Evolutionary conservation across 2,888 invertebrate genomes (phyloP), one percentile per base, ranked within the genome.

Genomic region (Megaustenia siamemsis): DNA sequence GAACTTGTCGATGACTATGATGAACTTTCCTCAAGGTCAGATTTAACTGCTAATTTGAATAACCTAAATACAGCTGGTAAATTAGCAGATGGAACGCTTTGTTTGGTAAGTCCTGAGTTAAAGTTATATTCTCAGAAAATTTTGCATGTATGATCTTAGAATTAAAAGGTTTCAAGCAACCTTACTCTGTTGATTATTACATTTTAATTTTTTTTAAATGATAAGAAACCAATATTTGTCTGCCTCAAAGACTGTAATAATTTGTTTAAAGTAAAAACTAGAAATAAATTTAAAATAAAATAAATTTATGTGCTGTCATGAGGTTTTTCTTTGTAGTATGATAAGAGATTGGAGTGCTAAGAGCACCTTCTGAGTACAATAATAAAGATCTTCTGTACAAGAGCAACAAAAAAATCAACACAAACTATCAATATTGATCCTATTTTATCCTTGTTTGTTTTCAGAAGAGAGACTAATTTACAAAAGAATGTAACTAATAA

Each of bases 21-120:
- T 49, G 15, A 28, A 35, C 10, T 4, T 40, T 32, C 18, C 21
- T 32, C 32, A 32, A 73, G 49, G 8, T n/a, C 45, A 32, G 2
- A 49, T 21, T 21, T 0, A 32, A 45, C 71, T 73, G 1, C 1
- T 40, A 40, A n/a, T 24, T 49, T 49, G 28, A 73, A 73, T 49
- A 43, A 49, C 49, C 49, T 49, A 21, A 49, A 45, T 32, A 32
- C 53, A 21, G 28, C 45, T 2, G 49, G 32, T 5, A 73, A 73
- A 24, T 35, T 49, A 32, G 24, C 15, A 32, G 32, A 73, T 10
- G 28, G 32, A 45, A 49, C 6, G 21, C 24, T 24, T 38, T 38
- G 35, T 60, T n/a, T 56, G 76, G 76, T 77, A 77, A 28, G 76
- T 40, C 35, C 38, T 15, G 10, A 38, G 56, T n/a, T 69, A 56